Percentiles rank a stretch among this genome's conserved stretches.
These are phyloP conservation scores for Montifringilla adamsi DNA, from an alignment of 2,113 vertebrate genomes.

Conservation along the genomic window DNA sequence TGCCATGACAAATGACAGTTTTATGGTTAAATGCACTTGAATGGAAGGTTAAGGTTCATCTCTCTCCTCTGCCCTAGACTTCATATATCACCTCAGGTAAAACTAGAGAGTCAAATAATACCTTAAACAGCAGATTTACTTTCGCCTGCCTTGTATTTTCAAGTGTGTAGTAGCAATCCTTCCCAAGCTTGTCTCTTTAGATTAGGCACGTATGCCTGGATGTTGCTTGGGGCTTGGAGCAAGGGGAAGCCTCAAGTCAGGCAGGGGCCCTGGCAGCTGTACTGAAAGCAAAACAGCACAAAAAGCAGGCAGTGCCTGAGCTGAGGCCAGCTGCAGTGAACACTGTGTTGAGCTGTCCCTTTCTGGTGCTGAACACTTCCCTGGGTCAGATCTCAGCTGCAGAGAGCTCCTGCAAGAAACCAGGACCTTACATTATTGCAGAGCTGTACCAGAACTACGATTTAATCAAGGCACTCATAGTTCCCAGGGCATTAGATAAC, in stretches of 20 bases:
- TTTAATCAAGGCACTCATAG: background rate
- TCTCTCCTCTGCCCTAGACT: background rate
- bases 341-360: background rate
- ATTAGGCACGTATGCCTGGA: background rate
- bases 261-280: background rate
- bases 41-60: conserved; percentile 37
- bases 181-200: background rate
- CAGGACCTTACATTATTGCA: accelerated
- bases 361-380: background rate
- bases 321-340: background rate
- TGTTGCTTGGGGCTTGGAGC: background rate
- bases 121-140: background rate
- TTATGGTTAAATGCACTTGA: conserved; percentile 25
- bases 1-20: conserved; percentile 16
- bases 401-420: background rate
- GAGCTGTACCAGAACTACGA: background rate
- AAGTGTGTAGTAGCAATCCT: background rate
- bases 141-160: background rate
- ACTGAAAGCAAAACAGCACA: background rate
- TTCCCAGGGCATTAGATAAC: background rate
- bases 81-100: conserved; percentile 29
- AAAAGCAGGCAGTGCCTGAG: background rate
- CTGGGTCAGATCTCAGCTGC: background rate
- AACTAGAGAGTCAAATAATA: background rate
- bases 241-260: background rate